A percentile compares a stretch with the other conserved stretches of the same genome.
Conservation (phyloP, 2,888 invertebrate genomes). For the Elaeidobius kamerunicus region DNA sequence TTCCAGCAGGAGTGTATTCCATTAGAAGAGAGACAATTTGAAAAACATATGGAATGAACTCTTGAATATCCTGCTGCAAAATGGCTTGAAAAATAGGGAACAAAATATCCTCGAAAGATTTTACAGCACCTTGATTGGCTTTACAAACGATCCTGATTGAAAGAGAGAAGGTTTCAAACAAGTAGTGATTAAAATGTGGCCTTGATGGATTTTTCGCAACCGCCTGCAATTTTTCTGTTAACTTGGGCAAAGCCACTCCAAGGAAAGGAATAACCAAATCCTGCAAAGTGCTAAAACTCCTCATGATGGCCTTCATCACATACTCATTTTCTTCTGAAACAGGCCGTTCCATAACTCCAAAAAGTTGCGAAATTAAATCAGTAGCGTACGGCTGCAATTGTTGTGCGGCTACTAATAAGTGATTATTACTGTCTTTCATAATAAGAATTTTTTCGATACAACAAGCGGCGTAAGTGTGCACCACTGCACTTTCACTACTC, state of each 20-base stretch:
- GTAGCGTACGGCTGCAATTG: constrained; percentile 66
- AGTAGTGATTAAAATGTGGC: constrained; percentile 97
- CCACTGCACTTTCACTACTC: constrained; percentile 74
- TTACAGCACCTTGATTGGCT: constrained; percentile 72
- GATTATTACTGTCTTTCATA: constrained; percentile 62
- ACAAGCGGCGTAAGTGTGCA: constrained; percentile 94
- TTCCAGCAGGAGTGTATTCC: constrained; percentile 59
- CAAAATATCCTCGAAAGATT: constrained; percentile 85
- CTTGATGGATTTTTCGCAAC: constrained; percentile 94
- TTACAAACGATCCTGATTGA: constrained; percentile 88
- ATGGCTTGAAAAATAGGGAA: constrained; percentile 96
- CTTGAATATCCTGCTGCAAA: constrained; percentile 90
- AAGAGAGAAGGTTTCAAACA: constrained; percentile 93
- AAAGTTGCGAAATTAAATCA: constrained; percentile 71
- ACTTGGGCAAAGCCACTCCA: constrained; percentile 74
- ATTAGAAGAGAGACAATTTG: constrained; percentile 92
- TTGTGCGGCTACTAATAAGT: constrained; percentile 55
- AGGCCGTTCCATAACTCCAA: constrained; percentile 67
- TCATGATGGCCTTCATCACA: constrained; percentile 96
- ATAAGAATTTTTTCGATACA: constrained; percentile 84
- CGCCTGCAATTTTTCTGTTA: constrained; percentile 76
- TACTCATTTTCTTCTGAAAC: constrained; percentile 94
- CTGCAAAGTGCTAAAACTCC: constrained; percentile 78
- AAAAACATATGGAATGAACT: constrained; percentile 98
- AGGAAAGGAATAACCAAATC: constrained; percentile 77